Base-by-base conservation (phyloP, 1,140 invertebrate species). In the Parapsyche elsis region DNA sequence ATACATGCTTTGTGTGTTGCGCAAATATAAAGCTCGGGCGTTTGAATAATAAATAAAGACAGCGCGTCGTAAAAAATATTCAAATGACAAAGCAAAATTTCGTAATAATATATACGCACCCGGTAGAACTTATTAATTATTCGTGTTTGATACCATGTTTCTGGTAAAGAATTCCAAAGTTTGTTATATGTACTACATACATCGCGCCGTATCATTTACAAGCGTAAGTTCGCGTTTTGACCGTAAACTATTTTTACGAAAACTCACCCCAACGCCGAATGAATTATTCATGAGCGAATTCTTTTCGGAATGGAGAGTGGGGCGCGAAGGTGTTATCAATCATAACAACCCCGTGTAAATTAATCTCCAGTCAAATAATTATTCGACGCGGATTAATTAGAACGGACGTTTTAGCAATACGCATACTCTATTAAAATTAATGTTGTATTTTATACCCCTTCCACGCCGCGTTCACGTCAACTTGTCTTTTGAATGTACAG, bases 291-390 rank as follows among this genome's bases (percentile, higher is more conserved):
- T 26, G 64, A 30, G 64, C 10, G 16, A 67, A 26, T 67, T 67
- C 64, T 67, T 67, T 61, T 61, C 16, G 57, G 21, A 61, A 61
- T 16, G 57, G 1, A 21, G 57, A 19, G n/a, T n/a, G n/a, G 9
- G 16, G 9, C 64, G 64, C 64, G 23, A 30, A 67, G 10, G 64
- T 30, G 64, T 67, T 67, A 67, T 67, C 64, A 67, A 67, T 67
- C 64, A 67, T 67, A 67, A 26, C 64, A 16, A 53, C 59, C n/a
- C 1, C 24, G 9, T 26, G 21, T 14, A 26, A 67, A 67, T 67
- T 67, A 67, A 67, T 67, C 2, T n/a, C 14, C 9, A 26, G 64
- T 67, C 64, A 67, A 26, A 67, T n/a, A n/a, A n/a, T 26, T 67
- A 67, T 67, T 67, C n/a, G 23, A 67, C 19, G 19, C 59, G 21